Conservation (phyloP, 1,140 invertebrate species). For the Leguminivora glycinivorella region DNA sequence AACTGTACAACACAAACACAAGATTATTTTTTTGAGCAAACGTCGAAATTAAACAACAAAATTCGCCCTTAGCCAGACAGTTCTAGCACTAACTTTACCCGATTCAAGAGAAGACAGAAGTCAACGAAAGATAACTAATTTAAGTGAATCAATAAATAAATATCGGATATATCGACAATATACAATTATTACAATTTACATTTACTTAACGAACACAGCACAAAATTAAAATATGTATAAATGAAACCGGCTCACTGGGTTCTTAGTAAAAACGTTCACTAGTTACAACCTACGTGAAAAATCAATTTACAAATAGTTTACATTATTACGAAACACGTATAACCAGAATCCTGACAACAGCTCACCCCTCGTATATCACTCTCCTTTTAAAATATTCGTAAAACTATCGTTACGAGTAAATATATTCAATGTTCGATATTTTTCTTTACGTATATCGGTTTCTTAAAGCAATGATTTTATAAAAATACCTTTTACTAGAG, state of each 20-base stretch:
- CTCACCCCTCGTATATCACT: slow-evolving; percentile 52
- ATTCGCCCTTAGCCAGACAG: slow-evolving; percentile 70
- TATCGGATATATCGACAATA: slow-evolving; percentile 75
- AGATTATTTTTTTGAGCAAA: slow-evolving; percentile 64
- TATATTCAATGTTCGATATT: slow-evolving; percentile 70
- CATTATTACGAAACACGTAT: slow-evolving; percentile 69
- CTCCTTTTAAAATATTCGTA: slow-evolving; percentile 60
- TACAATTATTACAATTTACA: slow-evolving; percentile 78
- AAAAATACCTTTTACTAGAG: slow-evolving; percentile 71
- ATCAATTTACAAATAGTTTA: slow-evolving; percentile 75
- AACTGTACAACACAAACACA: slow-evolving; percentile 53
- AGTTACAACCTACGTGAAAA: slow-evolving; percentile 68
- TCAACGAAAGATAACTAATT: slow-evolving; percentile 60
- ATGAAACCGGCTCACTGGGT: slow-evolving; percentile 67
- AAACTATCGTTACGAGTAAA: slow-evolving; percentile 72
- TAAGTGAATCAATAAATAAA: slow-evolving; percentile 77
- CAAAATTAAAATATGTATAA: slow-evolving; percentile 68
- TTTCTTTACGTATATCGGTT: slow-evolving; percentile 78
- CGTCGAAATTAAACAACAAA: slow-evolving; percentile 53
- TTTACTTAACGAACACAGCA: slow-evolving; percentile 77
- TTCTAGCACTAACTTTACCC: slow-evolving; percentile 49
- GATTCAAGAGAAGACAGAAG: slow-evolving; percentile 50
- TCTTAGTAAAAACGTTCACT: slow-evolving; percentile 69
- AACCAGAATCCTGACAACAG: slow-evolving; percentile 64
- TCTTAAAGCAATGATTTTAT: slow-evolving; percentile 76